Evolutionary conservation across 2,888 invertebrate species (phyloP).

Genomic region (Heterodera filipjevi): DNA sequence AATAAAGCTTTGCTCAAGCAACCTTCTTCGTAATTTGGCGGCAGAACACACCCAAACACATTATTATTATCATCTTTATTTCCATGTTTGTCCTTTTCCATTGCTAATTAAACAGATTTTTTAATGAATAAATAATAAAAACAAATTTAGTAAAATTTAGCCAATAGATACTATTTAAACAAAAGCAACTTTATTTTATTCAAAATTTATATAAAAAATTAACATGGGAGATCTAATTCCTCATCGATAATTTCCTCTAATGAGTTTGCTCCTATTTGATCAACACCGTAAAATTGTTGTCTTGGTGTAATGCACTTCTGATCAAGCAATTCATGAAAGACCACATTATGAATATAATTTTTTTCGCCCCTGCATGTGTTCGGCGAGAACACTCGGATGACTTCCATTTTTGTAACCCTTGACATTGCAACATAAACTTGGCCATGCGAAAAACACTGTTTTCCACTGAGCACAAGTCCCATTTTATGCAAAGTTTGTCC

Average conservation of each 20-base stretch:
- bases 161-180: too few relatives aligned
- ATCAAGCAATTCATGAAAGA: background rate
- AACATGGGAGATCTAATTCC: background rate
- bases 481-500: slow-evolving; percentile 10
- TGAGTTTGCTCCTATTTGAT: background rate
- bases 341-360: background rate
- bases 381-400: background rate
- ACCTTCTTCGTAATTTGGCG: background rate
- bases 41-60: background rate
- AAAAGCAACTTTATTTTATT: too few relatives aligned
- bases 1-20: background rate
- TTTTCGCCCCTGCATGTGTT: slow-evolving; percentile 9
- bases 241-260: background rate
- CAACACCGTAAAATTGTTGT: background rate
- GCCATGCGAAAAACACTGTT: slow-evolving; percentile 13
- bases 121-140: too few relatives aligned
- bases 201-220: background rate
- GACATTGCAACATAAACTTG: slow-evolving; percentile 18
- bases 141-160: background rate
- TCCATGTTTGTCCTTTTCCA: too few relatives aligned
- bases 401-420: background rate
- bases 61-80: too few relatives aligned
- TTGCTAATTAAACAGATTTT: too few relatives aligned
- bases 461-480: slow-evolving; percentile 1
- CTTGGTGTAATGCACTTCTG: background rate